phyloP scores from a whole-genome alignment of 1,140 invertebrate species.

The Stenopsyche tienmushanensis region DNA sequence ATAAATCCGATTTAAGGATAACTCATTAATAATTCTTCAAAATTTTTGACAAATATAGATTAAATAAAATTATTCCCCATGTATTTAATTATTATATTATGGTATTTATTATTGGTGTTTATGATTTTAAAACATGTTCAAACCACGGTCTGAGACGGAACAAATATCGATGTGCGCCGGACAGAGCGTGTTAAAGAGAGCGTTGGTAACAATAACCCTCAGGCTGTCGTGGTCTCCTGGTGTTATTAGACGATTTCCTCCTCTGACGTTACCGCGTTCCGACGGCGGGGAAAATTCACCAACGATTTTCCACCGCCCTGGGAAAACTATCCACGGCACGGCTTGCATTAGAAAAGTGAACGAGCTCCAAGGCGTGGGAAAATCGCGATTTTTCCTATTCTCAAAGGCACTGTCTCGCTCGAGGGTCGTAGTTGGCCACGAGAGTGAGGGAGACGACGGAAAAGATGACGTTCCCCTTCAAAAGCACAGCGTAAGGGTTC shows the following conservation, averaged over 20 bases:
- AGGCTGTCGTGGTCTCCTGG: constrained; percentile 20
- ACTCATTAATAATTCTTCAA: too few species aligned
- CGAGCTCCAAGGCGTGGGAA: constrained; percentile 8
- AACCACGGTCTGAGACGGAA: too few species aligned
- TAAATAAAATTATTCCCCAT: too few species aligned
- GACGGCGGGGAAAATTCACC: constrained; percentile 23
- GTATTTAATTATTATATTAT: too few species aligned
- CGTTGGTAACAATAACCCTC: too few species aligned
- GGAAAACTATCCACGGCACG: constrained; percentile 18
- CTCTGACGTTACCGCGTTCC: constrained; percentile 37
- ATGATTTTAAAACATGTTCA: too few species aligned
- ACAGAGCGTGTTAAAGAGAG: too few species aligned
- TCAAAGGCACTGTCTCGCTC: background rate
- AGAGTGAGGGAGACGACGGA: constrained; percentile 20
- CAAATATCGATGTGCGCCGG: too few species aligned
- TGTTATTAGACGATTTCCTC: constrained; percentile 32
- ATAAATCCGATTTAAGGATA: too few species aligned
- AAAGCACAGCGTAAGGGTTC: background rate
- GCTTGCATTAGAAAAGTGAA: constrained; percentile 40
- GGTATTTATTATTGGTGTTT: too few species aligned
- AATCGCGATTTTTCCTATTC: constrained; percentile 4
- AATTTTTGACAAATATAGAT: too few species aligned
- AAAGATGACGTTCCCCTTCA: background rate
- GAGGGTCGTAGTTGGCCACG: background rate
- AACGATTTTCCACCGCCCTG: constrained; percentile 15